Base-by-base conservation (phyloP, 2,888 invertebrate species). In the Diadegma fenestrale region DNA sequence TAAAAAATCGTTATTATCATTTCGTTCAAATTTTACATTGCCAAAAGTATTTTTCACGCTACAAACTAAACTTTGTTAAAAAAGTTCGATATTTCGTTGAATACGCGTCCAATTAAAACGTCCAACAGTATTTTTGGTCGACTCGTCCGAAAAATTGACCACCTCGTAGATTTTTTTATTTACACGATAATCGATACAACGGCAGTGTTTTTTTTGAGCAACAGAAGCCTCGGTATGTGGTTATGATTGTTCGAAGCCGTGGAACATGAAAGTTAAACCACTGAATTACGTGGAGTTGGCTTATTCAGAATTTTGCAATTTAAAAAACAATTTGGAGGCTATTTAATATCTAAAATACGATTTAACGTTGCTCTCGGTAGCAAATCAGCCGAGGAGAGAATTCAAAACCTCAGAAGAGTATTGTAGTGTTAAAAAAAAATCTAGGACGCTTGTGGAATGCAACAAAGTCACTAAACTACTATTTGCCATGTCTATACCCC, bases 401-500 rank as follows among this genome's bases (percentile, higher is more conserved):
- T 43, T 79, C 17, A 19, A 69, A 79, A 79, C 61, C 58, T 69
- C 51, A 54, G 58, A 69, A 43, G 51, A 79, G n/a, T 58, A 58
- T 68, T 79, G 30, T 45, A 58, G 69, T 58, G 79, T 58, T 63
- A 6, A 41, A 58, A 68, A 80, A 73, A 68, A 76, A 76, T 76
- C 51, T 64, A 48, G 76, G 64, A 76, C 76, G 30, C 33, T 64
- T 14, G 19, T 54, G 71, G 71, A 64, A 76, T 76, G 76, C 71
- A 79, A 79, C 43, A 69, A 79, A 69, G 69, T 79, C 79, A 69
- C 41, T 43, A 61, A 61, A 37, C 37, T 45, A 30, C 71, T 26
- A 79, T 37, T 66, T 64, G 19, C 76, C 48, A 51, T 64, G 64
- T 64, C 48, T 37, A 48, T 17, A 76, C 45, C 37, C 19, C 76